Percentiles rank a stretch among this genome's conserved stretches.
phyloP scores from a whole-genome alignment of 2,113 vertebrate genomes.

The Lophotis ruficrista region DNA sequence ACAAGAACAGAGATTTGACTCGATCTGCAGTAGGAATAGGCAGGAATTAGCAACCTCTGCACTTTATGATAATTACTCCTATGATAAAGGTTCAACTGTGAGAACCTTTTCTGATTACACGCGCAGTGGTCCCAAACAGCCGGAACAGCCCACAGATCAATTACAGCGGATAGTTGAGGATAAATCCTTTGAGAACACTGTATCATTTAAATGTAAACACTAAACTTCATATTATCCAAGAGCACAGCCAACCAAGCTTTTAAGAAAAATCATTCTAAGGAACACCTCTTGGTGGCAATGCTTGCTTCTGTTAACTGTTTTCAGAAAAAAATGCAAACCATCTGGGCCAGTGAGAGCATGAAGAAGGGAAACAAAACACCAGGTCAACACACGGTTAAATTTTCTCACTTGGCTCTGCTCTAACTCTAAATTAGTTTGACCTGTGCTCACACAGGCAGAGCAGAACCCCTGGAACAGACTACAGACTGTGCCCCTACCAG shows the following conservation, averaged over 20 bases:
- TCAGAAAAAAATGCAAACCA: constrained; percentile 15
- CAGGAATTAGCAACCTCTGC: neutral
- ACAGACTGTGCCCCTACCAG: constrained; percentile 12
- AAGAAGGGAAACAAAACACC: constrained; percentile 60
- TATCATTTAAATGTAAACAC: neutral
- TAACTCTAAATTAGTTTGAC: neutral
- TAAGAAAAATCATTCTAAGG: constrained; percentile 9
- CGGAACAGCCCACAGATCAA: neutral
- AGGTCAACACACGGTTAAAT: neutral
- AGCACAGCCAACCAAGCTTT: constrained; percentile 23
- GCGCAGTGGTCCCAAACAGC: neutral
- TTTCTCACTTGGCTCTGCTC: neutral
- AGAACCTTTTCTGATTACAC: neutral
- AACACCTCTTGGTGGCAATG: constrained; percentile 30
- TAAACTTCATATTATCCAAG: neutral
- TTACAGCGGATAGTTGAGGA: neutral
- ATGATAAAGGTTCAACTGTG: neutral
- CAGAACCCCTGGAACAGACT: neutral
- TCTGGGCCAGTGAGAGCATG: constrained; percentile 10
- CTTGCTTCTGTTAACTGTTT: constrained; percentile 33
- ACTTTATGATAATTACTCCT: neutral
- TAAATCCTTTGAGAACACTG: neutral
- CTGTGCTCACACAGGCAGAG: constrained; percentile 4
- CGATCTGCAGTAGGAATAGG: neutral
- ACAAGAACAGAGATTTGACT: neutral